phyloP scores from a whole-genome alignment of 1,140 invertebrate genomes.

The Drosophila ananassae region DNA sequence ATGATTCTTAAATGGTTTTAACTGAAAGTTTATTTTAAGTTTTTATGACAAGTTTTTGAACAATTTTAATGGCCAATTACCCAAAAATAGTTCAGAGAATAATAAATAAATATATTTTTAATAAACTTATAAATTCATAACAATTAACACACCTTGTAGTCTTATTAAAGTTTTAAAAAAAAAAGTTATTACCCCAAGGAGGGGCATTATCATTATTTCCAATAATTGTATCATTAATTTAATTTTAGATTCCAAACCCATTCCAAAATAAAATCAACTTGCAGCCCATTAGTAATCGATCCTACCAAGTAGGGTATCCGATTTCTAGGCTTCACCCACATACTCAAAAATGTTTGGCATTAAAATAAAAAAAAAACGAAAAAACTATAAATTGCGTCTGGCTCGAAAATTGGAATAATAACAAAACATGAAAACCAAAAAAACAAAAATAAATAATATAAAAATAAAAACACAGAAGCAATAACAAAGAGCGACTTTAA shows the following conservation, averaged over 20 bases:
- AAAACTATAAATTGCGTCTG: constrained; percentile 57
- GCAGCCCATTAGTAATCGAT: not conserved
- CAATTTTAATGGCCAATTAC: not conserved
- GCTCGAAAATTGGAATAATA: constrained; percentile 46
- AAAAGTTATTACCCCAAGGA: not conserved
- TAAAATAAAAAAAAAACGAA: constrained; percentile 2
- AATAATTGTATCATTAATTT: not conserved
- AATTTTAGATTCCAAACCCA: not conserved
- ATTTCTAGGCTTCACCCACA: constrained; percentile 11
- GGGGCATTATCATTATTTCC: no score
- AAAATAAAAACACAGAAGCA: constrained; percentile 19
- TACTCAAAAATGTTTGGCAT: constrained; percentile 26
- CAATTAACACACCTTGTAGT: not conserved
- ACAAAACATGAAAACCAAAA: constrained; percentile 41
- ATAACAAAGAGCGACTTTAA: constrained; percentile 44
- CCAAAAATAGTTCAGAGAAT: not conserved
- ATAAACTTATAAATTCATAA: not conserved
- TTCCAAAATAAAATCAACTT: not conserved
- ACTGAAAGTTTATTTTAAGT: no score
- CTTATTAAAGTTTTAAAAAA: not conserved
- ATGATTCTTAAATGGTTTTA: no score
- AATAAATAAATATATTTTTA: not conserved
- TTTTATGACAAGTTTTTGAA: not conserved
- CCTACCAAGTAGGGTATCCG: constrained; percentile 9
- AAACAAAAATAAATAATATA: constrained; percentile 28